Evolutionary conservation across 53 echinoderm and acorn worm species (phyloP).

Genomic region (Astropecten irregularis): DNA sequence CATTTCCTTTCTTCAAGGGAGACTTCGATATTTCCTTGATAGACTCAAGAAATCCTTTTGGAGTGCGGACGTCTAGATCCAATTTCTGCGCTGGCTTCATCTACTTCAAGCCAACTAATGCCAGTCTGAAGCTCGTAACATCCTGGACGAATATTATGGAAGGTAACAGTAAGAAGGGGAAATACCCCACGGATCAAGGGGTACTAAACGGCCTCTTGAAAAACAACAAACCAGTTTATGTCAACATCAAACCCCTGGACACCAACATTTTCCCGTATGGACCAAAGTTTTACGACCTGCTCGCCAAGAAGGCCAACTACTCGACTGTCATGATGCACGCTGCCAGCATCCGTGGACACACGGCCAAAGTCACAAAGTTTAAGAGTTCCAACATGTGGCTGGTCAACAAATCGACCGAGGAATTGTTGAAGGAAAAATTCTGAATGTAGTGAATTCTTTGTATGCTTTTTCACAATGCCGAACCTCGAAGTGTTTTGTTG

Average conservation of each 20-base stretch:
- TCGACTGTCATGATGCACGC: conserved; percentile 3
- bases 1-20: conserved; percentile 18
- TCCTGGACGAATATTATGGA: too few relatives aligned
- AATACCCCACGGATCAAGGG: too few relatives aligned
- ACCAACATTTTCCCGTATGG: neutral
- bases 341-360: neutral
- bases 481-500: too few relatives aligned
- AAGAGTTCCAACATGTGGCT: conserved; percentile 6
- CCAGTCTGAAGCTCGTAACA: too few relatives aligned
- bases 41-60: too few relatives aligned
- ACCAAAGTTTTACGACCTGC: neutral
- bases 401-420: neutral
- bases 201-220: too few relatives aligned
- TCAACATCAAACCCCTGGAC: neutral
- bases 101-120: too few relatives aligned
- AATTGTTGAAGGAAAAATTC: neutral
- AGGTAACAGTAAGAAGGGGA: too few relatives aligned
- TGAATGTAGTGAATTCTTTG: too few relatives aligned
- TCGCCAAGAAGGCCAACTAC: neutral
- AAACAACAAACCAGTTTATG: neutral
- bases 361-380: neutral
- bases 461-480: too few relatives aligned
- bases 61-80: too few relatives aligned
- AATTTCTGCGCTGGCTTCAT: conserved; percentile 17
- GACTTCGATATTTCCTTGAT: neutral